Conservation (phyloP, 1,140 invertebrate genomes). For the Drosophila tsacasi region DNA sequence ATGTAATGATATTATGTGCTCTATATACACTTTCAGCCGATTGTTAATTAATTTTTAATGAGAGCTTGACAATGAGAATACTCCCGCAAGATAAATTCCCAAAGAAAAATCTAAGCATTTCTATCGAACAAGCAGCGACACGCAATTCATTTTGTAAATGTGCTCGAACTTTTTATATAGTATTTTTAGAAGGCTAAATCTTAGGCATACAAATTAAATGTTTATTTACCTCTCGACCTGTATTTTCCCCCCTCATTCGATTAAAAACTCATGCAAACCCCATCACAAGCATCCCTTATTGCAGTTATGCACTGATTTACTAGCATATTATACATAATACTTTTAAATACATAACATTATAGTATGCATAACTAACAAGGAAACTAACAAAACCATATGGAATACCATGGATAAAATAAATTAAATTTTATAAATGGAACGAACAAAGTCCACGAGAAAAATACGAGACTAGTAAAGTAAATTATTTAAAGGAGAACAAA, state of each 20-base stretch:
- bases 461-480: constrained; percentile 77
- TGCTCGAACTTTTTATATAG: constrained; percentile 68
- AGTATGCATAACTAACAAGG: constrained; percentile 67
- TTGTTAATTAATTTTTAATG: constrained; percentile 83
- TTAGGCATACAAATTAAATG: constrained; percentile 31
- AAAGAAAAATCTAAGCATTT: constrained; percentile 49
- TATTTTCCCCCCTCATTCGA: constrained; percentile 10
- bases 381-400: constrained; percentile 61
- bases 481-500: constrained; percentile 36
- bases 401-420: constrained; percentile 57
- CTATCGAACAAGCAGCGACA: constrained; percentile 40
- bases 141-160: constrained; percentile 51
- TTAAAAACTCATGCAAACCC: constrained; percentile 3
- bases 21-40: constrained; percentile 64
- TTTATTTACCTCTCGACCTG: constrained; percentile 47
- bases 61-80: constrained; percentile 75
- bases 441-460: constrained; percentile 39
- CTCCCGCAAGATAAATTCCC: constrained; percentile 41
- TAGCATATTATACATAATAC: constrained; percentile 53
- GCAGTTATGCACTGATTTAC: constrained; percentile 68
- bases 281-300: constrained; percentile 55
- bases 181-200: constrained; percentile 57
- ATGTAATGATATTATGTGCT: constrained; percentile 69
- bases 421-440: constrained; percentile 68
- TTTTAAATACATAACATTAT: constrained; percentile 51